Percentiles rank a stretch among this genome's conserved stretches.
phyloP scores from a whole-genome alignment of 1,140 invertebrate species.

The Cotesia glomerata region DNA sequence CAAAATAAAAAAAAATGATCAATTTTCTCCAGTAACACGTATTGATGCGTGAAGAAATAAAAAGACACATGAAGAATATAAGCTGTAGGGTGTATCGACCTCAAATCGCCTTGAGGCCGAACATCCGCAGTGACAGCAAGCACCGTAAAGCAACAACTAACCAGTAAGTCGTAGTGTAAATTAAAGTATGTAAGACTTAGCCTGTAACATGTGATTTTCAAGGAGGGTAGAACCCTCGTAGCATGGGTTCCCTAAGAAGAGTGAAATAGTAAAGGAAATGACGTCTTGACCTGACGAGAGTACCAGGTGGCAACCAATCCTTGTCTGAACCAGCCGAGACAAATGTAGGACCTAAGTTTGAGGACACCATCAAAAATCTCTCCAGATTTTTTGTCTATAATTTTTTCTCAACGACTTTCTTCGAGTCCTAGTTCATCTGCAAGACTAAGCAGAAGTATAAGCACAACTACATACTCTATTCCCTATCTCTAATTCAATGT shows the following conservation, averaged over 20 bases:
- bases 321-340: constrained; percentile 30
- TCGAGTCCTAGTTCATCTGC: background rate
- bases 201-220: constrained; percentile 20
- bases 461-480: background rate
- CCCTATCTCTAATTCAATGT: constrained; percentile 15
- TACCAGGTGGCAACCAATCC: constrained; percentile 59
- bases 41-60: background rate
- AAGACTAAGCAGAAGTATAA: background rate
- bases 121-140: constrained; percentile 24
- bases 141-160: too few relatives aligned
- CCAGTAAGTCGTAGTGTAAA: too few relatives aligned
- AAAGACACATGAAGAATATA: background rate
- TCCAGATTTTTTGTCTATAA: constrained; percentile 4
- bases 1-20: background rate
- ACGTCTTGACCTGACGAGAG: constrained; percentile 44
- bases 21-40: background rate
- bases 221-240: constrained; percentile 18
- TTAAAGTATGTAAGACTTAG: background rate
- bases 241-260: constrained; percentile 18
- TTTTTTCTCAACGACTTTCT: background rate
- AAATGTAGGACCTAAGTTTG: background rate
- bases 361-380: constrained; percentile 1
- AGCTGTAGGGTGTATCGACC: constrained; percentile 26
- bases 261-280: constrained; percentile 20
- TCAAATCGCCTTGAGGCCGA: constrained; percentile 19